These are phyloP conservation scores for Agelas oroides DNA, from an alignment of 37 sponge, comb jelly and placozoan genomes.

Conservation along the genomic window DNA sequence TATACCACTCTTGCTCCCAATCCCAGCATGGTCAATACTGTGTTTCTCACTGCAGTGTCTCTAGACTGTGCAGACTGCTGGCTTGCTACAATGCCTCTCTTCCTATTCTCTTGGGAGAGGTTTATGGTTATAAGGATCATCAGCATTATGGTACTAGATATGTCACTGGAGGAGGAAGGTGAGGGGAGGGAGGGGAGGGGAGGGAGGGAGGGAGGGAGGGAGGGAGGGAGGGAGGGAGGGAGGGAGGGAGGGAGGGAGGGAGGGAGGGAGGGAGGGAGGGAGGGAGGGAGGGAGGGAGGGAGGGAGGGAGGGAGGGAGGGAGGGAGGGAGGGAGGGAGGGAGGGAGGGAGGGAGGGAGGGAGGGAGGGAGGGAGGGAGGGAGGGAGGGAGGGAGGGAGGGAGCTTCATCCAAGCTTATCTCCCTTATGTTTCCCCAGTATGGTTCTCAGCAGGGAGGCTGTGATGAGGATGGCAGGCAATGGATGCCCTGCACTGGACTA, in stretches of 20 bases:
- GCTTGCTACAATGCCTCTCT: constrained; percentile 65
- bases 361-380: constrained; percentile 56
- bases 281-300: constrained; percentile 7
- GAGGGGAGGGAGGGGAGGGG: no score
- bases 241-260: constrained; percentile 7
- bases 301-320: neutral
- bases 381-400: neutral
- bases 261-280: neutral
- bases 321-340: constrained; percentile 14
- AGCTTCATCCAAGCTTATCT: neutral
- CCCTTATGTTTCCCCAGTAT: constrained; percentile 40
- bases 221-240: neutral
- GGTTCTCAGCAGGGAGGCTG: constrained; percentile 67
- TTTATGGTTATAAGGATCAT: constrained; percentile 78
- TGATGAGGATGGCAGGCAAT: constrained; percentile 16
- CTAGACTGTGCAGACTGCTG: constrained; percentile 62
- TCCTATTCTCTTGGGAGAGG: constrained; percentile 74
- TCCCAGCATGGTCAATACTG: neutral
- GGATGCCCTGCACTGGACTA: constrained; percentile 52
- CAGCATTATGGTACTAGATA: constrained; percentile 52
- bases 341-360: constrained; percentile 91
- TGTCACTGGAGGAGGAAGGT: constrained; percentile 92
- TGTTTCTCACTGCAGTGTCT: constrained; percentile 49
- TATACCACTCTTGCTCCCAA: constrained; percentile 5
- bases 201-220: constrained; percentile 1